These are phyloP conservation scores for Melanotaenia pygmaea DNA, from an alignment of 2,797 vertebrate genomes.

Conservation along the genomic window DNA sequence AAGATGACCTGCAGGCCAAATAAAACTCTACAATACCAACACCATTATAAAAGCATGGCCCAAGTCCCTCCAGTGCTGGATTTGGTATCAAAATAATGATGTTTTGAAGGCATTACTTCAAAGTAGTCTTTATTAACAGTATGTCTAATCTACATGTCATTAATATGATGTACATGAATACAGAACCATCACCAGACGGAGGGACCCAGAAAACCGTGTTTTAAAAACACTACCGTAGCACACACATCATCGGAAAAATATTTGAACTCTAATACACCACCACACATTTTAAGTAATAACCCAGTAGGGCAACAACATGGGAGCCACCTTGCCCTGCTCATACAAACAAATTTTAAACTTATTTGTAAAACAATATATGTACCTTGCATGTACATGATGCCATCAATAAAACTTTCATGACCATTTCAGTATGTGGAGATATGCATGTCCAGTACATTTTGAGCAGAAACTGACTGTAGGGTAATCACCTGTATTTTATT, in stretches of 20 bases:
- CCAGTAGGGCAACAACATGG: constrained; percentile 44
- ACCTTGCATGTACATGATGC: constrained; percentile 7
- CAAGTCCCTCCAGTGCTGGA: constrained; percentile 65
- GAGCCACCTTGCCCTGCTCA: constrained; percentile 24
- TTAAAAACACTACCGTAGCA: constrained; percentile 66
- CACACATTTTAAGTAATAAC: constrained; percentile 61
- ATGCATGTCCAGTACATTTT: constrained; percentile 28
- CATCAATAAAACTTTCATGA: constrained; percentile 28
- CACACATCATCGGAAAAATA: constrained; percentile 67
- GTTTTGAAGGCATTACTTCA: constrained; percentile 66
- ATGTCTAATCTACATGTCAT: constrained; percentile 68
- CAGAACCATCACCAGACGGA: constrained; percentile 64
- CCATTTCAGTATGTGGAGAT: constrained; percentile 35
- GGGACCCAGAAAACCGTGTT: constrained; percentile 59
- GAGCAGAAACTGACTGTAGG: constrained; percentile 35
- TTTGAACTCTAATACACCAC: constrained; percentile 63
- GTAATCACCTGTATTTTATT: constrained; percentile 37
- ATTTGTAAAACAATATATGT: constrained; percentile 21
- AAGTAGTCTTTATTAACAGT: constrained; percentile 64
- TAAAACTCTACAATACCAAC: constrained; percentile 42
- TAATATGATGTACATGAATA: constrained; percentile 53
- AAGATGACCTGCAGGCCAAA: constrained; percentile 38
- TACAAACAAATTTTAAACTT: constrained; percentile 27
- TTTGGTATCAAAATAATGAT: constrained; percentile 65
- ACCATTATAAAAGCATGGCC: constrained; percentile 34